Percentiles rank a stretch among this genome's conserved stretches.
Evolutionary conservation across 2,888 invertebrate genomes (phyloP).

Genomic region (Apocheima hispidaria): DNA sequence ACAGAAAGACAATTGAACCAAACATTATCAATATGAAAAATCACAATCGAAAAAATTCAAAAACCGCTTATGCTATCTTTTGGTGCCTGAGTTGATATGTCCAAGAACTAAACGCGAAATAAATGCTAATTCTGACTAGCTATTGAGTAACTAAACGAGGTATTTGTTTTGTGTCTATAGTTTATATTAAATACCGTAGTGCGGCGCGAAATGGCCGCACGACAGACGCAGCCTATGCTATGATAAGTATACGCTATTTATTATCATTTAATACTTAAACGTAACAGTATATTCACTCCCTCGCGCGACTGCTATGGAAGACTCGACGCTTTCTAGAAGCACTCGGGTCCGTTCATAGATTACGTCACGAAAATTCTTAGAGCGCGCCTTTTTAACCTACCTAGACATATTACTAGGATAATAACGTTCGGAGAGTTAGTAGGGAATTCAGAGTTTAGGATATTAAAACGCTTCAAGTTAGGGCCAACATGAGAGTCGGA

Average conservation of each 20-base stretch:
- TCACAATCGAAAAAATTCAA: constrained; percentile 72
- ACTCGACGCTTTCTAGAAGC: constrained; percentile 84
- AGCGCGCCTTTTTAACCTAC: background rate
- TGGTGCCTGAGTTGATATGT: constrained; percentile 86
- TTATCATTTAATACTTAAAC: constrained; percentile 85
- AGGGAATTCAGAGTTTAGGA: background rate
- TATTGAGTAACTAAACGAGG: constrained; percentile 84
- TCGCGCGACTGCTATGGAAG: constrained; percentile 85
- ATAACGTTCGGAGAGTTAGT: background rate
- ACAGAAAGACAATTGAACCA: constrained; percentile 56
- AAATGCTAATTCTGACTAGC: constrained; percentile 78
- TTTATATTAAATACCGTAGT: constrained; percentile 68
- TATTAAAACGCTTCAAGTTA: background rate
- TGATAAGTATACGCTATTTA: constrained; percentile 82
- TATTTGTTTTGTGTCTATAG: constrained; percentile 82
- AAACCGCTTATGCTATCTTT: constrained; percentile 81
- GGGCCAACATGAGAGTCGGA: too few species aligned
- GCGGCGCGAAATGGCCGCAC: constrained; percentile 67
- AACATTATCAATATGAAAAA: constrained; percentile 57
- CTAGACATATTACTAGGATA: background rate
- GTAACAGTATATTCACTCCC: constrained; percentile 72
- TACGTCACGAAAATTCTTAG: constrained; percentile 21
- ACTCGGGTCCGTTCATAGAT: constrained; percentile 52
- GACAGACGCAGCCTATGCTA: constrained; percentile 73
- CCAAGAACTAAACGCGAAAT: constrained; percentile 81